Evolutionary conservation across 2,888 invertebrate genomes (phyloP), one percentile per base, ranked within the genome.

Genomic region (Encarsia formosa): DNA sequence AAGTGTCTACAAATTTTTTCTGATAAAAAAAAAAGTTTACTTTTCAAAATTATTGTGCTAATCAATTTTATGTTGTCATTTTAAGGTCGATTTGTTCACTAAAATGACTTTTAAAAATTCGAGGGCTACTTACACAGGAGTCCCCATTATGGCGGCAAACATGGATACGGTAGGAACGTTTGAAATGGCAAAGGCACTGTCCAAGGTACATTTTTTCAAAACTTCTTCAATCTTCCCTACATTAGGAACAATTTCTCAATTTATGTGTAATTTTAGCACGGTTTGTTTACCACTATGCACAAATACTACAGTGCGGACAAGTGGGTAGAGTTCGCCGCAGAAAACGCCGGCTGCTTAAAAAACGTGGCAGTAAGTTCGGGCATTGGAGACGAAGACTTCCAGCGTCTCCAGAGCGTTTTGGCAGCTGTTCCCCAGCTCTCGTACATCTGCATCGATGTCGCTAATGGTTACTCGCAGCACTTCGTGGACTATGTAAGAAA

Each of bases 131-230:
- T 92, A 91, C 75, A 79, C 79, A 60, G 93, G 93, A 2, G 83
- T 94, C 35, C 94, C 94, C 1, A 83, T 94, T 16, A 92, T 95
- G 82, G 93, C 92, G 2, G 90, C 93, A 58, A 95, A 95, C 72
- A 95, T 95, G 94, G 95, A 95, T 75, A 94, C 94, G 1, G 88
- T 93, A n/a, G 95, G 94, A 43, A 95, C 94, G n/a, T 95, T 95
- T 76, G 88, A 91, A 73, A 93, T 95, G 89, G 93, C 94, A 3
- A 81, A 78, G 67, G 85, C 85, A 47, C 74, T 95, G 24, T 82
- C 87, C 16, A 88, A 90, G 82, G 91, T 91, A 3, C 20, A 13
- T 37, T 35, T 3, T 31, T 35, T 35, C 18, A 16, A 18, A 6
- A 5, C 6, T 19, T 8, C 5, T 20, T 37, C 11, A n/a, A n/a